Evolutionary conservation across 92 coral and sea anemone genomes (phyloP).

Genomic region (Epizoanthus fatuus): DNA sequence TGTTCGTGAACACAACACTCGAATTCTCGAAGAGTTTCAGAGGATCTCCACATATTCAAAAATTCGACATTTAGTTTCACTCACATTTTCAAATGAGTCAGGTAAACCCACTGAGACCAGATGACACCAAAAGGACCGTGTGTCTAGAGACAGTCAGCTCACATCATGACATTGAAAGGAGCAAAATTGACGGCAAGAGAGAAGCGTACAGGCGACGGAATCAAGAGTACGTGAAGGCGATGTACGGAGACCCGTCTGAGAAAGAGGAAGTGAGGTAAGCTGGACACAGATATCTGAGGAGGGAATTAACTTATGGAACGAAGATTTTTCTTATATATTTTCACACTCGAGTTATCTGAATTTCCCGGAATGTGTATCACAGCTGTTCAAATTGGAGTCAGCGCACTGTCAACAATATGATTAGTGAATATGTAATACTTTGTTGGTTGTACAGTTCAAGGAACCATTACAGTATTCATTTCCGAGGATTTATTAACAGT

Average conservation of each 20-base stretch:
- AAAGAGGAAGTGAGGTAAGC: conserved; percentile 86
- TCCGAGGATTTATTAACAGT: too few species aligned
- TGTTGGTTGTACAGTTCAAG: too few species aligned
- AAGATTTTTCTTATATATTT: not conserved
- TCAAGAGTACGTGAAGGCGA: conserved; percentile 73
- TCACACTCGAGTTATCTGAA: not conserved
- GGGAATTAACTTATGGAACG: not conserved
- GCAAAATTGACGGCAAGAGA: conserved; percentile 71
- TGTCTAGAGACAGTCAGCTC: conserved; percentile 67
- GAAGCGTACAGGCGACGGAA: conserved; percentile 70
- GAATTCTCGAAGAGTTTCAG: not conserved
- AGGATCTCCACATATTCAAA: not conserved
- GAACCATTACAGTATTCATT: too few species aligned
- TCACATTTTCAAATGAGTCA: conserved; percentile 55
- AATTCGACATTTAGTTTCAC: not conserved
- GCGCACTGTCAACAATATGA: too few species aligned
- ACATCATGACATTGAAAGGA: conserved; percentile 65
- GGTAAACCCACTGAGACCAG: conserved; percentile 67
- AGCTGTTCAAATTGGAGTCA: too few species aligned
- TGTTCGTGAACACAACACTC: conserved; percentile 5
- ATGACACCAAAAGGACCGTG: conserved; percentile 64
- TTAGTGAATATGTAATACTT: too few species aligned
- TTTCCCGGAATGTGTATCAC: too few species aligned
- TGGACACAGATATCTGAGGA: too few species aligned
- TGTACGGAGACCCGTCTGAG: conserved; percentile 79